A percentile compares a stretch with the other conserved stretches of the same genome.
These are phyloP conservation scores for Napeogenes sylphis DNA, from an alignment of 2,888 invertebrate genomes.

Conservation along the genomic window DNA sequence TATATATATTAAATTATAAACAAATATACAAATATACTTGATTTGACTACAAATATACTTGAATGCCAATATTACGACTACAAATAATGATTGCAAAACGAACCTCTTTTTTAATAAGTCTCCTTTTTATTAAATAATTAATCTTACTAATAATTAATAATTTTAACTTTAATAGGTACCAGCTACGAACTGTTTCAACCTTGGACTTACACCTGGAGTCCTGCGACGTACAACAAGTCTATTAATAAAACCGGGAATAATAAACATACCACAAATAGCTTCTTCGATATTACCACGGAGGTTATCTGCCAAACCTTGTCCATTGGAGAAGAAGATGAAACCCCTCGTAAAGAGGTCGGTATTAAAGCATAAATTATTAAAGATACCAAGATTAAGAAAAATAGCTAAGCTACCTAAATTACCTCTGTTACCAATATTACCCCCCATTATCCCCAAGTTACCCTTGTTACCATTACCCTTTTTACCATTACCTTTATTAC, in stretches of 20 bases:
- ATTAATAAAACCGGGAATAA: constrained; percentile 31
- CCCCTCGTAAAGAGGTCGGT: constrained; percentile 26
- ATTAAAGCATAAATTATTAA: constrained; percentile 22
- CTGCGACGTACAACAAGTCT: constrained; percentile 42
- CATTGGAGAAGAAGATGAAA: constrained; percentile 36
- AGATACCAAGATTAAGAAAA: constrained; percentile 29
- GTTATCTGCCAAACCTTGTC: constrained; percentile 22
- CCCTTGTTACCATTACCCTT: constrained; percentile 32
- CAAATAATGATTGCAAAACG: no score
- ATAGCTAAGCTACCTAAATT: constrained; percentile 33
- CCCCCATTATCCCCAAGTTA: constrained; percentile 31
- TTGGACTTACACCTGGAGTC: constrained; percentile 50
- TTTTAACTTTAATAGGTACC: constrained; percentile 40
- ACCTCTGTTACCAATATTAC: constrained; percentile 31
- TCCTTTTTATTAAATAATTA: no score
- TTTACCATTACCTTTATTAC: constrained; percentile 27
- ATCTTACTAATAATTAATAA: no score
- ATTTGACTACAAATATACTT: no score
- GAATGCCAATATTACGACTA: no score
- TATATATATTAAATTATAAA: no score
- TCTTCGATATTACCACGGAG: constrained; percentile 14
- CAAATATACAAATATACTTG: no score
- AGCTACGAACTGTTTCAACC: constrained; percentile 34
- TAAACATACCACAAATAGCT: constrained; percentile 24
- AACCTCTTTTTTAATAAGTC: no score